These are phyloP conservation scores for Schlechtendalia chinensis DNA, from an alignment of 1,140 invertebrate genomes.

Conservation along the genomic window DNA sequence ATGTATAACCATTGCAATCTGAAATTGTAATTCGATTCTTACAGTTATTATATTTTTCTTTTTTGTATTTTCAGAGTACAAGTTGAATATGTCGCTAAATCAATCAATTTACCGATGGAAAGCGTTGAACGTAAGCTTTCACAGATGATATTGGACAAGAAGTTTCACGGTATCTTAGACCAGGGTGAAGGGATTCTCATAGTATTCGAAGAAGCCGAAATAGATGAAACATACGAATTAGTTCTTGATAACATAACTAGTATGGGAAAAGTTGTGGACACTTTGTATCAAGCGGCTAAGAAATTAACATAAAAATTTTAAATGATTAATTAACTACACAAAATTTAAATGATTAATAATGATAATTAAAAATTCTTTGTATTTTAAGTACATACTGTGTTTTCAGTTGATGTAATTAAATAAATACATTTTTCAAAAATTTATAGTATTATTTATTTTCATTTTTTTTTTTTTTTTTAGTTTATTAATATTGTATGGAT, in stretches of 20 bases:
- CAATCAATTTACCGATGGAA: constrained; percentile 83
- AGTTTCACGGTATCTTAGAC: constrained; percentile 94
- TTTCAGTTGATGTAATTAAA: constrained; percentile 20
- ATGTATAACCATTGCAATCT: too few species aligned
- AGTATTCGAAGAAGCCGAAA: constrained; percentile 92
- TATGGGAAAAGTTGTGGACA: constrained; percentile 99
- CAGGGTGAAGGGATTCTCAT: constrained; percentile 97
- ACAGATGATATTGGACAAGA: constrained; percentile 99
- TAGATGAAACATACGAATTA: constrained; percentile 96
- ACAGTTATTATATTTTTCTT: too few species aligned
- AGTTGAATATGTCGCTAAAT: constrained; percentile 72
- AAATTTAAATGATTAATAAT: constrained; percentile 18
- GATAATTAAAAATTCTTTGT: constrained; percentile 14
- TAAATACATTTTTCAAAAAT: constrained; percentile 7
- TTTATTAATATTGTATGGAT: constrained; percentile 8
- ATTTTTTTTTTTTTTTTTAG: constrained; percentile 5
- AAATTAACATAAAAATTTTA: constrained; percentile 79
- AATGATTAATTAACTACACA: background rate
- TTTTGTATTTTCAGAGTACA: constrained; percentile 67
- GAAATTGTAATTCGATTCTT: too few species aligned
- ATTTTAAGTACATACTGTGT: constrained; percentile 21
- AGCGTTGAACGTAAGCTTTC: constrained; percentile 98
- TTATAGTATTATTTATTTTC: constrained; percentile 16
- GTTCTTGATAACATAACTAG: constrained; percentile 95
- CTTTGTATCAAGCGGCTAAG: constrained; percentile 96